Base-by-base conservation (phyloP, 2,888 invertebrate genomes). In the Acleris emargana region DNA sequence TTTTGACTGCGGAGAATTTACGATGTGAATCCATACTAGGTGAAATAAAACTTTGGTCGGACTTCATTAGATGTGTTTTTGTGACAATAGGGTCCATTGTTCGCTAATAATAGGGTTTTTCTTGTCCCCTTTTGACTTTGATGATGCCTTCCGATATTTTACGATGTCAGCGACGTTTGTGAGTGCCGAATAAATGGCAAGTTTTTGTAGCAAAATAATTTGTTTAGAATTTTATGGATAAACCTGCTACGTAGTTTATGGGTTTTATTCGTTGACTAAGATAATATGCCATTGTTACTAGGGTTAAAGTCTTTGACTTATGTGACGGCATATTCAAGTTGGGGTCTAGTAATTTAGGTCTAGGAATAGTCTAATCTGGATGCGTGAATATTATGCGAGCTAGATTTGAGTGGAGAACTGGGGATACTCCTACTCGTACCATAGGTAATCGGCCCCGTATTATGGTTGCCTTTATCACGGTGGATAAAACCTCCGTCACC, bases 1-100 rank as follows among this genome's bases (percentile, higher is more conserved):
- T 91, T 91, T 87, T 91, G 91, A 91, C 91, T 89, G 90, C 83
- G 83, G 86, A 83, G 83, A 80, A 91, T 91, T 91, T 91, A 91
- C 88, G 90, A 90, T 84, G 89, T 88, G 89, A 91, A 89, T 86
- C 85, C 80, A 83, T 84, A 81, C 82, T 82, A 73, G 81, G 79
- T 78, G 83, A 86, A 87, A 90, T 91, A 89, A 91, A 89, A 86
- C 79, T 80, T 73, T 73, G 81, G 79, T 76, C 77, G 77, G 77
- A 89, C 90, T 91, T 90, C 89, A 91, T 91, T 90, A 90, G 89
- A 74, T 66, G 73, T 75, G 85, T 85, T 87, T 88, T 87, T 88
- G 80, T 84, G 69, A 72, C 73, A 76, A 80, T 78, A 71, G 77
- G 73, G 76, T 69, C 76, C 78, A 81, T 86, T 87, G 86, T 86